Percentiles rank a stretch among this genome's conserved stretches.
Evolutionary conservation across 37 sponge, comb jelly and placozoan species (phyloP).

Genomic region (Beroe forskalii): DNA sequence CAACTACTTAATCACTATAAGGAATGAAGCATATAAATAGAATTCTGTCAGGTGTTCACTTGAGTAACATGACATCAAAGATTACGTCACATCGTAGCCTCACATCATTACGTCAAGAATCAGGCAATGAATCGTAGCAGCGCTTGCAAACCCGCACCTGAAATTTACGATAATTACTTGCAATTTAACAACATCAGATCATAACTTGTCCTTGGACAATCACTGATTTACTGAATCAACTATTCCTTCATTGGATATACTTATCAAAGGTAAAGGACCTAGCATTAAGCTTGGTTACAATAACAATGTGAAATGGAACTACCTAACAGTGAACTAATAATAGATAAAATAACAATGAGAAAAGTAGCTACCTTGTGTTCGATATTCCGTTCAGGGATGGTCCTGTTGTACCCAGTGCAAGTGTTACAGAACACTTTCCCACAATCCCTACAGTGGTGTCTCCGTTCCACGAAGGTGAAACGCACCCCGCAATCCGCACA

Average conservation of each 20-base stretch:
- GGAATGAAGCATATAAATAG: too few relatives aligned
- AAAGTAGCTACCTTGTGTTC: background rate
- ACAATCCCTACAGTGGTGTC: slow-evolving; percentile 86
- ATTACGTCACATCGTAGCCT: too few relatives aligned
- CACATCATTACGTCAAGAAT: too few relatives aligned
- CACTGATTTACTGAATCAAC: too few relatives aligned
- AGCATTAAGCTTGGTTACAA: background rate
- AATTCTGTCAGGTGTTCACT: too few relatives aligned
- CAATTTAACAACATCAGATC: too few relatives aligned
- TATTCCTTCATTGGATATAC: background rate
- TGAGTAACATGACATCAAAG: too few relatives aligned
- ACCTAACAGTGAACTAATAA: too few relatives aligned
- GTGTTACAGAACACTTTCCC: slow-evolving; percentile 84
- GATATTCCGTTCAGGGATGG: background rate
- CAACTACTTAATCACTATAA: too few relatives aligned
- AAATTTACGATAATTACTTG: too few relatives aligned
- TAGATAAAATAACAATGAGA: background rate
- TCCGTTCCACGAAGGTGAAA: slow-evolving; percentile 78
- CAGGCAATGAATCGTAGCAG: slow-evolving; percentile 8
- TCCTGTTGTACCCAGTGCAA: background rate
- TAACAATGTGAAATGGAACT: background rate
- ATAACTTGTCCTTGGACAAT: too few relatives aligned
- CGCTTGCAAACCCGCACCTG: slow-evolving; percentile 16
- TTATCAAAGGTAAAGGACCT: background rate
- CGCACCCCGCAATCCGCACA: slow-evolving; percentile 72